Evolutionary conservation across 2,797 vertebrate species (phyloP), one percentile per base, ranked within the genome.

Genomic region (Platyrinchus mystaceus): DNA sequence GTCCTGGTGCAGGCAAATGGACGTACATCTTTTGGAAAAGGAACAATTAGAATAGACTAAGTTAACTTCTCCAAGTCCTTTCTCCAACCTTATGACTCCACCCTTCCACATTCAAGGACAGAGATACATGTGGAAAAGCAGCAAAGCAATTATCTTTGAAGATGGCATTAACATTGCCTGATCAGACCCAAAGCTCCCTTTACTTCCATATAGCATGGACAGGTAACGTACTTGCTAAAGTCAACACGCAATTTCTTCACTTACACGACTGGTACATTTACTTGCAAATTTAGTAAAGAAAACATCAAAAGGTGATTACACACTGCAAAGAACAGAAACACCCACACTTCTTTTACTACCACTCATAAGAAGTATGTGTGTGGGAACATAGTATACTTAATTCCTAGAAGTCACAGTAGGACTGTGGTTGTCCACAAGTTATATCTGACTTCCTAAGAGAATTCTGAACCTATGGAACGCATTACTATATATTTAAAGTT

Each of bases 341-440:
- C 96, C 89, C 73, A 93, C 83, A 44, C 69, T 88, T 90, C 69
- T 94, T 90, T 86, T 59, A 86, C 79, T 62, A 81, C 66, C 63
- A 55, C 76, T 78, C 23, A 17, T 43, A 71, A 71, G 49, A 76
- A 85, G n/a, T 26, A 59, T 8, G 28, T 62, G 62, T 74, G 84
- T 83, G 80, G 90, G 94, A 96, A 88, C 55, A 78, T 1, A 17
- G 50, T 62, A 84, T 43, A 56, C 13, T n/a, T 52, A 91, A 75
- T 81, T 94, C 71, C 70, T 78, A 21, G 52, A 89, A 94, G 69
- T 69, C 95, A 93, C 95, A 94, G 85, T 64, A 86, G 80, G 90
- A 19, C 63, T 55, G n/a, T 24, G 10, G 66, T 32, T 88, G 69
- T 81, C 73, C 85, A 78, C 28, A 81, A 86, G 91, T 84, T 69